Percentiles rank a stretch among this genome's conserved stretches.
phyloP scores from a whole-genome alignment of 2,888 invertebrate genomes.

The Cephus runcator region DNA sequence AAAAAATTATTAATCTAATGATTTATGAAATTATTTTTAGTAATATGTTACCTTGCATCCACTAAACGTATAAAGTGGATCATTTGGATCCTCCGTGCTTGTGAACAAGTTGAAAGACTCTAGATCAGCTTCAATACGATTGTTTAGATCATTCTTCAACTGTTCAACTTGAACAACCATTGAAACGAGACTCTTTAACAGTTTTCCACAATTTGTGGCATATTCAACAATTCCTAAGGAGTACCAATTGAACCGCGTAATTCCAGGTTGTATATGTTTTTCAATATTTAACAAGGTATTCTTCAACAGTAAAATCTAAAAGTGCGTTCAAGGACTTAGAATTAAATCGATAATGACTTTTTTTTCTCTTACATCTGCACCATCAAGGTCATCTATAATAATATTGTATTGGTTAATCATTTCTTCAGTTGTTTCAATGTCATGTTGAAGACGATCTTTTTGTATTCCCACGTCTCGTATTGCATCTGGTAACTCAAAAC shows the following conservation, averaged over 20 bases:
- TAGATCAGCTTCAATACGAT: slow-evolving; percentile 44
- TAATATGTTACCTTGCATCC: slow-evolving; percentile 42
- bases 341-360: neutral
- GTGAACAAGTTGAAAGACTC: slow-evolving; percentile 51
- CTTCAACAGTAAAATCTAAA: slow-evolving; percentile 74
- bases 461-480: slow-evolving; percentile 72
- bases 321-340: slow-evolving; percentile 11
- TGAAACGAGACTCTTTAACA: slow-evolving; percentile 72
- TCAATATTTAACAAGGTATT: slow-evolving; percentile 78
- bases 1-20: neutral
- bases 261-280: slow-evolving; percentile 81
- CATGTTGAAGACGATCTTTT: slow-evolving; percentile 73
- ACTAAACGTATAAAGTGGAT: slow-evolving; percentile 24
- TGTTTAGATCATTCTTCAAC: slow-evolving; percentile 50
- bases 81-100: slow-evolving; percentile 14
- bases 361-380: slow-evolving; percentile 72
- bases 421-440: slow-evolving; percentile 71
- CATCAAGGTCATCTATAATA: slow-evolving; percentile 73
- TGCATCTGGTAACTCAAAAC: slow-evolving; percentile 69
- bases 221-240: slow-evolving; percentile 85
- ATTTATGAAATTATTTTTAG: neutral
- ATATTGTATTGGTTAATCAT: slow-evolving; percentile 76
- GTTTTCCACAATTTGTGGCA: slow-evolving; percentile 69
- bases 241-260: slow-evolving; percentile 87
- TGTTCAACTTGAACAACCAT: slow-evolving; percentile 77